Base-by-base conservation (phyloP, 2,797 vertebrate genomes). In the Hyperoplus immaculatus region DNA sequence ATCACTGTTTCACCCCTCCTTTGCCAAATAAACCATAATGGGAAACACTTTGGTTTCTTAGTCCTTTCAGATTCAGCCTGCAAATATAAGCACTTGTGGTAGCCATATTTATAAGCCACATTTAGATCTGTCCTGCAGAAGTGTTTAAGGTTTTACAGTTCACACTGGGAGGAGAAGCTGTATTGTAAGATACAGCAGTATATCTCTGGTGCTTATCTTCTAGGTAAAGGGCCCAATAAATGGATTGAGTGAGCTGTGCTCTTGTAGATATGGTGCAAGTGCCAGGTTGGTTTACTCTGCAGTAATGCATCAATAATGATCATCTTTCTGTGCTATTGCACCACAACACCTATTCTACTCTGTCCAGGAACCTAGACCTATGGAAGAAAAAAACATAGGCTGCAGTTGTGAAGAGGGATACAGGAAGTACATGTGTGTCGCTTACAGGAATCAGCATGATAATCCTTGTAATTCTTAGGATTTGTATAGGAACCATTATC, bases 71-170 rank as follows among this genome's bases (percentile, higher is more conserved):
- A 43, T 71, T 63, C 29, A 64, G 38, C 62, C 50, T 67, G 39
- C 11, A 57, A 41, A 36, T 59, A 21, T 58, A 15, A 75, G 45
- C 42, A 57, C 43, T 69, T 64, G 36, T 39, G 15, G 6, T 6
- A 59, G 59, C 54, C 63, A 41, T 60, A 51, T 74, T 56, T 61
- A 45, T 46, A 54, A 60, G 61, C 21, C 2, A 5, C 56, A 47
- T 77, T 60, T 57, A n/a, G 10, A 0, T 64, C 46, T 42, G 46
- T 56, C 21, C 50, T 62, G 68, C 53, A 46, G 5, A 15, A 36
- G n/a, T 42, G 10, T 54, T 76, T 59, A 10, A 68, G 15, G 15
- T 60, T 60, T 81, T 59, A 41, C 63, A 46, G 21, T 61, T 78
- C 8, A 41, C 29, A 42, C 5, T 55, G 57, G 57, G 38, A 70